Base-by-base conservation (phyloP, 2,888 invertebrate genomes). In the Euzophera pinguis region DNA sequence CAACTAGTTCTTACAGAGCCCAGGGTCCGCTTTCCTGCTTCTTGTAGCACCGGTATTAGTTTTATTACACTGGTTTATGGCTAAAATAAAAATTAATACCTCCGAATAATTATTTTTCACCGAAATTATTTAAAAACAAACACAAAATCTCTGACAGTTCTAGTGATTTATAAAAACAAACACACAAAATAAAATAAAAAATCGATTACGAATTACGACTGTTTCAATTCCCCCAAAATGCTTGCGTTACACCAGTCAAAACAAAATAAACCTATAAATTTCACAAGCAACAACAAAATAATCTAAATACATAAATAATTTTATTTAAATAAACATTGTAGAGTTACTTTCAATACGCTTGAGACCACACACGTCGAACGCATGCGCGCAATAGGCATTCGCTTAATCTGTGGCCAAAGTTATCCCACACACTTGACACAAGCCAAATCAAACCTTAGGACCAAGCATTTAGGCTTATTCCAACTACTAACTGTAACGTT, bases 361-460 rank as follows among this genome's bases (percentile, higher is more conserved):
- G 5, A 27, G 60, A 60, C 60, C 60, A 60, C 60, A 60, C 60
- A 60, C 60, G 60, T 53, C 22, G 59, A 32, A 42, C 52, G 47
- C 60, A 53, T 56, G 50, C 54, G 60, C 59, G 56, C 57, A 57
- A 41, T 14, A 50, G 49, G 49, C 49, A 50, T 50, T 50, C 49
- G 32, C 29, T 50, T 50, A 50, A 50, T 50, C 49, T 50, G 49
- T 39, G 49, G 14, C 29, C 49, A 50, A 39, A 50, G 38, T 29
- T 50, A 50, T n/a, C 10, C 7, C 8, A 38, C 5, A 39, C 7
- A 39, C 35, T 17, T 1, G 0, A 3, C 8, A n/a, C 38, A 45
- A 32, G 13, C 47, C 10, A 55, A 51, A 49, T 16, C 9, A 41
- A 39, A 55, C 54, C 17, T 32, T 57, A 56, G 27, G 1, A 8